Evolutionary conservation across 2,888 invertebrate genomes (phyloP).

Genomic region (Heliconius charithonia): DNA sequence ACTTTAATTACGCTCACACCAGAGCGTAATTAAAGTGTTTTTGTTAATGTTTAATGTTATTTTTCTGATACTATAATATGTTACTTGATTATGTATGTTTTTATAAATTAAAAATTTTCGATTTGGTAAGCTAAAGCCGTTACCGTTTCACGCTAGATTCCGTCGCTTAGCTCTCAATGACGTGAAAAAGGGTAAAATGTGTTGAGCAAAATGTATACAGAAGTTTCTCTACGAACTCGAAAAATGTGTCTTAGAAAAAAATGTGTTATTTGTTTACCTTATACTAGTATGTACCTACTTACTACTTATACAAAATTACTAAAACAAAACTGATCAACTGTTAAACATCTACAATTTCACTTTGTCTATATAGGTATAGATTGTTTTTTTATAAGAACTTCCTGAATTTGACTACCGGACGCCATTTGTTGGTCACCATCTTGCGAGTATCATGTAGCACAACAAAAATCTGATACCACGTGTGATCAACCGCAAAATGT

Average conservation of each 20-base stretch:
- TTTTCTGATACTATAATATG: too few species aligned
- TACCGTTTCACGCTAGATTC: neutral
- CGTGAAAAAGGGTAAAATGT: neutral
- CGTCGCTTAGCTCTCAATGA: neutral
- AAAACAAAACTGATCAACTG: neutral
- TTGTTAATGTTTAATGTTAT: too few species aligned
- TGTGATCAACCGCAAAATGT: constrained; percentile 30
- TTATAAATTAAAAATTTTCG: neutral
- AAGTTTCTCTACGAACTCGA: neutral
- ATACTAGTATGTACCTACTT: too few species aligned
- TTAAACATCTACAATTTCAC: neutral
- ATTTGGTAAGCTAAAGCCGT: neutral
- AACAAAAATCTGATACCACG: constrained; percentile 25
- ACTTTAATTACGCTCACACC: too few species aligned
- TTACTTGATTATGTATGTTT: too few species aligned
- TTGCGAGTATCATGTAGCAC: constrained; percentile 25
- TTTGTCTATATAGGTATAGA: neutral
- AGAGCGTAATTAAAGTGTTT: too few species aligned
- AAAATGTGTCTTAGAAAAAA: too few species aligned
- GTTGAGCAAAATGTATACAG: neutral
- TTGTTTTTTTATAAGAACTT: neutral
- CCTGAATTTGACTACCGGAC: constrained; percentile 10
- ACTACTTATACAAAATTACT: too few species aligned
- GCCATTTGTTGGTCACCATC: constrained; percentile 10
- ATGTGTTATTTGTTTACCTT: too few species aligned